These are phyloP conservation scores for Chrysocyon brachyurus DNA, from an alignment of 2,797 vertebrate genomes.

Conservation along the genomic window DNA sequence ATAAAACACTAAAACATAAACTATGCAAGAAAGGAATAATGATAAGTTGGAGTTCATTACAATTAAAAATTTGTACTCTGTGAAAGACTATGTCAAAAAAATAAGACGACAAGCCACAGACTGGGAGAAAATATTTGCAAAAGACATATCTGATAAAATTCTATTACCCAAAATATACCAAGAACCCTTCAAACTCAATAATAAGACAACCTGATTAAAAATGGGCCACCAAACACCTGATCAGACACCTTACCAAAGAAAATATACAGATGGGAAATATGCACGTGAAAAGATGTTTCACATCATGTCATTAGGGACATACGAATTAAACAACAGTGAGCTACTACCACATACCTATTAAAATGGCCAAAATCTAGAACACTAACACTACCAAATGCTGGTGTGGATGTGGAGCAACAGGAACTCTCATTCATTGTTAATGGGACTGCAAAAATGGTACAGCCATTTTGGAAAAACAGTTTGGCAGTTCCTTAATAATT, in stretches of 20 bases:
- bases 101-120: not conserved
- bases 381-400: not conserved
- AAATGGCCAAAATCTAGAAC: not conserved
- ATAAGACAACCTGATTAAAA: conserved; percentile 21
- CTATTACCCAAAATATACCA: not conserved
- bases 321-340: not conserved
- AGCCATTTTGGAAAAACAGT: not conserved
- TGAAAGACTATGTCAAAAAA: conserved; percentile 35
- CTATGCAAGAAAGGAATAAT: conserved; percentile 15
- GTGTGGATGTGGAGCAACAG: not conserved
- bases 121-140: conserved; percentile 44
- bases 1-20: not conserved
- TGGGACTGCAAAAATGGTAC: conserved; percentile 6
- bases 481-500: not conserved
- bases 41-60: conserved; percentile 29
- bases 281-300: not conserved
- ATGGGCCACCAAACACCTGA: not conserved
- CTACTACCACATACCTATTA: not conserved
- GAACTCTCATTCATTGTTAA: not conserved
- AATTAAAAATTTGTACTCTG: conserved; percentile 40
- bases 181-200: conserved; percentile 22
- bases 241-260: not conserved
- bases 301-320: not conserved
- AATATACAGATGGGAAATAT: not conserved
- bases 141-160: not conserved